These are phyloP conservation scores for Tigriopus californicus DNA, from an alignment of 2,888 invertebrate species.

Conservation along the genomic window DNA sequence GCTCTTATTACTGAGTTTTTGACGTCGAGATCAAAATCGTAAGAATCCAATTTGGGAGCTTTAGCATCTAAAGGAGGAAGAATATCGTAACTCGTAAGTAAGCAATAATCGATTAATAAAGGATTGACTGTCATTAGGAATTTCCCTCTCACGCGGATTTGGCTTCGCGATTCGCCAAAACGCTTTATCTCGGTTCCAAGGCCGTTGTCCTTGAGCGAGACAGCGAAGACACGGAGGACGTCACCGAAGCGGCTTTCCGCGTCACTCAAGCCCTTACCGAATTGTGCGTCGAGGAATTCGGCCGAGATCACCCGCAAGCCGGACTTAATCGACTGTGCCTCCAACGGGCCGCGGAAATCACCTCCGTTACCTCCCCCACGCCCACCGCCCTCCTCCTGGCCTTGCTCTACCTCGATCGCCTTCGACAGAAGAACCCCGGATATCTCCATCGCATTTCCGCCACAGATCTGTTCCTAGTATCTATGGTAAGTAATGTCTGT, in stretches of 20 bases:
- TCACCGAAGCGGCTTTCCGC: conserved; percentile 21
- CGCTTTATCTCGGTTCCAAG: conserved; percentile 61
- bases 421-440: conserved; percentile 53
- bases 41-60: too few relatives aligned
- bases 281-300: conserved; percentile 17
- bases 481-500: conserved; percentile 64
- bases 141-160: conserved; percentile 44
- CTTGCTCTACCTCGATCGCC: conserved; percentile 74
- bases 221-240: too few relatives aligned
- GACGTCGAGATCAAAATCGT: too few relatives aligned
- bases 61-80: too few relatives aligned
- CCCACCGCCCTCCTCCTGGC: conserved; percentile 85
- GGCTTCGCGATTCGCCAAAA: conserved; percentile 60
- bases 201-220: conserved; percentile 31
- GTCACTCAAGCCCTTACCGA: conserved; percentile 50
- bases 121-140: conserved; percentile 8
- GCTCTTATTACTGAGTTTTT: too few relatives aligned
- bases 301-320: conserved; percentile 13
- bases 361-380: conserved; percentile 61
- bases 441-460: conserved; percentile 67
- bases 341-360: conserved; percentile 54
- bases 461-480: conserved; percentile 79
- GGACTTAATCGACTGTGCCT: conserved; percentile 48
- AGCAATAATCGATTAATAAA: too few relatives aligned
- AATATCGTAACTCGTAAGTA: too few relatives aligned